Evolutionary conservation across 1,140 invertebrate genomes (phyloP).

Genomic region (Anastatus disparis): DNA sequence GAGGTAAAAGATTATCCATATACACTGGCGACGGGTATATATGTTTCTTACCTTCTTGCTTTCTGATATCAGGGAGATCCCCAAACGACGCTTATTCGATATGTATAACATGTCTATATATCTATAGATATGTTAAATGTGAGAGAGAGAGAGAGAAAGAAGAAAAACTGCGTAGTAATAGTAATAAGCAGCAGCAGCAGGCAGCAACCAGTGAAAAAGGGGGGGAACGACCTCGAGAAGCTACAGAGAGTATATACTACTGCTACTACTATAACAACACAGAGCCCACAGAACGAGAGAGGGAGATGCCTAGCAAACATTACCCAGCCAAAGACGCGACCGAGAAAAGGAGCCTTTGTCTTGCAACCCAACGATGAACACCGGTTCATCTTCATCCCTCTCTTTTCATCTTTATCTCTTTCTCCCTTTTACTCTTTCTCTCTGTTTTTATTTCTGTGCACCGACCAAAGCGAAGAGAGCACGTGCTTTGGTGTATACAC

Average conservation of each 20-base stretch:
- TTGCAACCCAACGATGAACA: slow-evolving; percentile 8
- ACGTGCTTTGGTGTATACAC: too few species aligned
- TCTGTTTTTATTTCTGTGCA: not conserved
- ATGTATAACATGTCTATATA: too few species aligned
- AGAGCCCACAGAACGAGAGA: too few species aligned
- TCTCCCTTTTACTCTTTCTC: not conserved
- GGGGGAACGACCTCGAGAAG: slow-evolving; percentile 30
- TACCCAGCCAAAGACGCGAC: slow-evolving; percentile 6
- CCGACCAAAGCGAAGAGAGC: not conserved
- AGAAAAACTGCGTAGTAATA: too few species aligned
- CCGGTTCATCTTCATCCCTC: not conserved
- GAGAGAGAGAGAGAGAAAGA: too few species aligned
- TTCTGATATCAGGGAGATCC: too few species aligned
- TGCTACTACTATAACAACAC: too few species aligned
- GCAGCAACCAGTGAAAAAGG: not conserved
- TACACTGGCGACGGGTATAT: too few species aligned
- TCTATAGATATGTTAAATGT: too few species aligned
- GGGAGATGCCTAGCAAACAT: slow-evolving; percentile 16
- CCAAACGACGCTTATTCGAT: too few species aligned
- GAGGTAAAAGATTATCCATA: too few species aligned
- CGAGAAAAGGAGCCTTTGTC: not conserved
- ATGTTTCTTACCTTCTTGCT: too few species aligned
- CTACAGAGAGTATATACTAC: not conserved
- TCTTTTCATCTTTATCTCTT: not conserved
- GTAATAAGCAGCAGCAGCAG: not conserved